Conservation (phyloP, 2,888 invertebrate genomes). For the Incurvaria masculella region DNA sequence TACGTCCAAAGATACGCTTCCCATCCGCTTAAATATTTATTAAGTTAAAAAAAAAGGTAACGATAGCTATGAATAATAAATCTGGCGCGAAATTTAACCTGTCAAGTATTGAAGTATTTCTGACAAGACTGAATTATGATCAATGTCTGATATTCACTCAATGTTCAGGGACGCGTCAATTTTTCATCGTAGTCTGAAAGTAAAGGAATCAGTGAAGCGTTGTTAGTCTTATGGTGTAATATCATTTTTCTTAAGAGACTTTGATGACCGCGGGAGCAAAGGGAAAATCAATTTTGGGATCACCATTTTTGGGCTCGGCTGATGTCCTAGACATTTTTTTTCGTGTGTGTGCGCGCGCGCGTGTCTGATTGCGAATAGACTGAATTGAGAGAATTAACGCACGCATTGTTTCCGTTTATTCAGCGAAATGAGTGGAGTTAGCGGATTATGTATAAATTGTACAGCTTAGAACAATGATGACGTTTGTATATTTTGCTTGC, state of each 20-base stretch:
- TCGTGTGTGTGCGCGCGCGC: neutral
- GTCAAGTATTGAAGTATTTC: too few species aligned
- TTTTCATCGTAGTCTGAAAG: neutral
- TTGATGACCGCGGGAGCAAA: too few species aligned
- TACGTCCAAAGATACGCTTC: too few species aligned
- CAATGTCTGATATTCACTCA: neutral
- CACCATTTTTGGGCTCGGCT: neutral
- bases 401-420: neutral
- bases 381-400: neutral
- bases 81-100: too few species aligned
- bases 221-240: neutral
- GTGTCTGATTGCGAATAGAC: neutral
- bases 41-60: too few species aligned
- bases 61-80: too few species aligned
- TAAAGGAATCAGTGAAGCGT: neutral
- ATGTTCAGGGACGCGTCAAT: neutral
- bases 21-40: too few species aligned
- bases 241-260: too few species aligned
- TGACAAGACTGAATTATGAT: too few species aligned
- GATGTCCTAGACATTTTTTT: neutral
- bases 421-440: neutral
- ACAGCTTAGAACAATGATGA: constrained; percentile 37
- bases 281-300: too few species aligned
- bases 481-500: constrained; percentile 51
- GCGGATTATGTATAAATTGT: constrained; percentile 45